phyloP scores from a whole-genome alignment of 2,797 vertebrate genomes.

The Borostomias antarcticus region DNA sequence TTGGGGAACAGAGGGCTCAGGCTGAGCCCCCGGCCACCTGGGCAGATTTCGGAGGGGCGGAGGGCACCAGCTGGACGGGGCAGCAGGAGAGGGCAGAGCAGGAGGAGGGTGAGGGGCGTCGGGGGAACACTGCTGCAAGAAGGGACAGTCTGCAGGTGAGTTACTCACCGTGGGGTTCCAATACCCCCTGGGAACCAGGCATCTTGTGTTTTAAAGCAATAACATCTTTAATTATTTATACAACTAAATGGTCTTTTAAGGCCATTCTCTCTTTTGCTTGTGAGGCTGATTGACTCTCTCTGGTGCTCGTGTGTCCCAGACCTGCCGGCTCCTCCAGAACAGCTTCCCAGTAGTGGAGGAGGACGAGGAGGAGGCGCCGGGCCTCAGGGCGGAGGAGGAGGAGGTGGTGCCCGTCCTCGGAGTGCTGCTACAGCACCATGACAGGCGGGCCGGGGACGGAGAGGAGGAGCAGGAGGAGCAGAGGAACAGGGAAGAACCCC shows the following conservation, averaged over 20 bases:
- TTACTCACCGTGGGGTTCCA: too few species aligned
- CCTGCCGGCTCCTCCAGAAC: slow-evolving; percentile 82
- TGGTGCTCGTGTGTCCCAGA: slow-evolving; percentile 70
- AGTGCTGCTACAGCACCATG: slow-evolving; percentile 74
- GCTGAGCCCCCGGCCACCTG: slow-evolving; percentile 73
- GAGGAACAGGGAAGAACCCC: neutral
- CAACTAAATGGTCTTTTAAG: too few species aligned
- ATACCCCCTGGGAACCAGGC: too few species aligned
- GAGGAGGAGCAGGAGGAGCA: slow-evolving; percentile 14
- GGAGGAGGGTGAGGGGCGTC: slow-evolving; percentile 67
- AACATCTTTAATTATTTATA: too few species aligned
- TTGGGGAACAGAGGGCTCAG: slow-evolving; percentile 71
- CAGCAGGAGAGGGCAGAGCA: slow-evolving; percentile 72
- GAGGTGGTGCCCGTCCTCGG: slow-evolving; percentile 75
- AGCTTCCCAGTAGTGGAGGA: slow-evolving; percentile 82
- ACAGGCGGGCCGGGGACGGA: slow-evolving; percentile 37
- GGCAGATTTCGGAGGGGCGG: slow-evolving; percentile 80
- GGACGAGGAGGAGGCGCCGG: slow-evolving; percentile 46
- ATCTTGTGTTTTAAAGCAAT: too few species aligned
- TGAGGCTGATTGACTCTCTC: slow-evolving; percentile 60
- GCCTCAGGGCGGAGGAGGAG: slow-evolving; percentile 38
- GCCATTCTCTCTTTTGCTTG: neutral
- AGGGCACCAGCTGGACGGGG: slow-evolving; percentile 63
- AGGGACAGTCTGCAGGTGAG: slow-evolving; percentile 66
- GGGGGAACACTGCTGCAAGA: slow-evolving; percentile 24